These are phyloP conservation scores for Alcedo atthis DNA, from an alignment of 2,797 vertebrate species.

Conservation along the genomic window DNA sequence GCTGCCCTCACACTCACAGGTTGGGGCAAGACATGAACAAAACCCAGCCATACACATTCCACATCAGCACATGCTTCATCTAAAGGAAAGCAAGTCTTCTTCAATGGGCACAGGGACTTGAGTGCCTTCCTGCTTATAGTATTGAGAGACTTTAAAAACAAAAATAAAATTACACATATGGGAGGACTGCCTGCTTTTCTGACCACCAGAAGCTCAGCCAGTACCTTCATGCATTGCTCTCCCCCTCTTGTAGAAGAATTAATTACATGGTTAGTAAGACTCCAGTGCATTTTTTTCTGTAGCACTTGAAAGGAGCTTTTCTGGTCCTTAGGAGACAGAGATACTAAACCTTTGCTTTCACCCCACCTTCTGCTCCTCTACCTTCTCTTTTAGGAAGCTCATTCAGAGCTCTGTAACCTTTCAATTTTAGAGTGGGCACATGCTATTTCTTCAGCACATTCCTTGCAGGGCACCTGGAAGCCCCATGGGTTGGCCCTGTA, in stretches of 20 bases:
- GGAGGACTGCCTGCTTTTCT: not conserved
- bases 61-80: not conserved
- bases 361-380: not conserved
- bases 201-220: not conserved
- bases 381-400: not conserved
- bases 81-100: not conserved
- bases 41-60: not conserved
- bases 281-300: not conserved
- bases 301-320: not conserved
- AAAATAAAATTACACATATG: fast-evolving
- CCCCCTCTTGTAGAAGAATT: not conserved
- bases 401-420: not conserved
- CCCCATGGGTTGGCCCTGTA: fast-evolving
- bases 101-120: not conserved
- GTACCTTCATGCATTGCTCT: not conserved
- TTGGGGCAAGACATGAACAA: not conserved
- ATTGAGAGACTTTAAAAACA: not conserved
- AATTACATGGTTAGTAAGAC: not conserved
- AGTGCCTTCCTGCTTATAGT: not conserved
- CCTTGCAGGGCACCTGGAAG: fast-evolving
- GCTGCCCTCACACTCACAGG: not conserved
- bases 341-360: not conserved
- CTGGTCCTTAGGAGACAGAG: not conserved
- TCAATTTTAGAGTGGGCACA: not conserved
- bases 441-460: not conserved